phyloP scores from a whole-genome alignment of 2,888 invertebrate species.

The Euzetes globulus region DNA sequence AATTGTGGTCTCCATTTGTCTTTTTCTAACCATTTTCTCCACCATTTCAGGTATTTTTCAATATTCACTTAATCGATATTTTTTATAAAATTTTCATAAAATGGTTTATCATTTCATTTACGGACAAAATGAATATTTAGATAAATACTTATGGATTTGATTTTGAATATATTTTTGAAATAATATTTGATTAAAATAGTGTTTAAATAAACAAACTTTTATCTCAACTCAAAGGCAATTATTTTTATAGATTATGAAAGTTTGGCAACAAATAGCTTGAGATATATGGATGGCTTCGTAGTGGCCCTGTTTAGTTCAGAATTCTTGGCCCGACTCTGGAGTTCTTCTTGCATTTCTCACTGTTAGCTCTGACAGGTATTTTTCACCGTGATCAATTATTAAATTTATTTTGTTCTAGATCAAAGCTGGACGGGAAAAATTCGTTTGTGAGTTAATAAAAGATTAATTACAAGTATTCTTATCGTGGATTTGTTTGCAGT shows the following conservation, averaged over 20 bases:
- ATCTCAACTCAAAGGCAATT: background rate
- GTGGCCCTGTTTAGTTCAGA: slow-evolving; percentile 10
- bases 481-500: background rate
- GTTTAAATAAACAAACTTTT: background rate
- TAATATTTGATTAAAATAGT: background rate
- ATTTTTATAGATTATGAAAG: slow-evolving; percentile 10
- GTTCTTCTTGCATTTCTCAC: slow-evolving; percentile 26
- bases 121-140: too few relatives aligned
- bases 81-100: background rate
- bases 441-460: slow-evolving; percentile 8
- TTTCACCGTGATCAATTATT: background rate
- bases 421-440: slow-evolving; percentile 17
- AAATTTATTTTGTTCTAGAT: background rate
- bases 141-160: too few relatives aligned
- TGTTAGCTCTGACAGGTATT: background rate
- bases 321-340: slow-evolving; percentile 31
- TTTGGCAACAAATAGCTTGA: background rate
- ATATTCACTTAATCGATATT: background rate
- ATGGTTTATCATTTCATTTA: too few relatives aligned
- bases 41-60: slow-evolving; percentile 19
- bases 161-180: background rate
- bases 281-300: slow-evolving; percentile 21
- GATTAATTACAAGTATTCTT: background rate
- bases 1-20: slow-evolving; percentile 9
- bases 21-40: slow-evolving; percentile 24